Percentiles rank a stretch among this genome's conserved stretches.
Evolutionary conservation across 2,888 invertebrate species (phyloP).

Genomic region (Eucriotettix oculatus): DNA sequence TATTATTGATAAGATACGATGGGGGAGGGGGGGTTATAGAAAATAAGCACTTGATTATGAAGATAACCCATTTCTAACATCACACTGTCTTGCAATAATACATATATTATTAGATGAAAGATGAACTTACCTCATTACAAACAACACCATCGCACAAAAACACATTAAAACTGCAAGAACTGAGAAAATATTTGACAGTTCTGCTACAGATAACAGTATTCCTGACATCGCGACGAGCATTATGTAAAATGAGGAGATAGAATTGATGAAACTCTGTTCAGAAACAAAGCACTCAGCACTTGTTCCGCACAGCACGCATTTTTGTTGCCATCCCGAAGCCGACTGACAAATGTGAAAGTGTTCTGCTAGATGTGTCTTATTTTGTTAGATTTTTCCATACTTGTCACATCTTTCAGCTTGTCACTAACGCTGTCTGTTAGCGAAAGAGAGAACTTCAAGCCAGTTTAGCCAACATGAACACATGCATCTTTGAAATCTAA

Average conservation of each 20-base stretch:
- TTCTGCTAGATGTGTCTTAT: background rate
- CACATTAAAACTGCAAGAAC: constrained; percentile 55
- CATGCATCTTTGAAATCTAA: too few relatives aligned
- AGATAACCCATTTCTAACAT: too few relatives aligned
- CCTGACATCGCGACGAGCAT: constrained; percentile 32
- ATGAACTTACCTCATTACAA: constrained; percentile 48
- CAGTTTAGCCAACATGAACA: too few relatives aligned
- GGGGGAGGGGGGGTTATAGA: too few relatives aligned
- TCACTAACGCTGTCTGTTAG: background rate
- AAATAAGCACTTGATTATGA: too few relatives aligned
- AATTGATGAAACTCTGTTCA: background rate
- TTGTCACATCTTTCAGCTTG: background rate
- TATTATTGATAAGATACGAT: too few relatives aligned
- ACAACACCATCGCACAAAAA: constrained; percentile 56
- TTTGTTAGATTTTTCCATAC: background rate
- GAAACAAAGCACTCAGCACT: background rate
- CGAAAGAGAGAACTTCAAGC: background rate
- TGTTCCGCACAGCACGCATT: background rate
- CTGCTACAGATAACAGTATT: constrained; percentile 49
- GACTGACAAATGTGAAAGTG: constrained; percentile 13
- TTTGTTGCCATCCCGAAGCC: constrained; percentile 14
- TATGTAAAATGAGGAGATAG: constrained; percentile 1
- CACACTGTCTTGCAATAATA: too few relatives aligned
- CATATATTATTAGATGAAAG: too few relatives aligned
- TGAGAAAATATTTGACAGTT: constrained; percentile 58